Percentiles rank a stretch among this genome's conserved stretches.
Conservation (phyloP, 2,888 invertebrate species). For the Penaeus monodon region DNA sequence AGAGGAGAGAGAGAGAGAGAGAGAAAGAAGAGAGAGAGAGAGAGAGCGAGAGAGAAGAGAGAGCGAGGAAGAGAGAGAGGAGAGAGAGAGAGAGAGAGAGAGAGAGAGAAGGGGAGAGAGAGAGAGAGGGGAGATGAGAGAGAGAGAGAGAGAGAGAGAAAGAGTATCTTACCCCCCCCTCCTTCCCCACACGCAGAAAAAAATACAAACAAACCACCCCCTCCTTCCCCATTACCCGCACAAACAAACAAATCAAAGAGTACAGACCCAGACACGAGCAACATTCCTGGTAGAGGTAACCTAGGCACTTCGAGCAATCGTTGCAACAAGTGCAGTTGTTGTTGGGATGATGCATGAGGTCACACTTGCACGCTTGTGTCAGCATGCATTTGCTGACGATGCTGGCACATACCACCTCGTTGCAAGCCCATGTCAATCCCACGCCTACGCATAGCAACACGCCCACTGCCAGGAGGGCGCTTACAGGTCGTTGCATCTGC, state of each 20-base stretch:
- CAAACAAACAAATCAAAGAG: neutral
- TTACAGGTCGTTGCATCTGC: too few relatives aligned
- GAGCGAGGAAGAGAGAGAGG: too few relatives aligned
- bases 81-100: too few relatives aligned
- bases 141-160: too few relatives aligned
- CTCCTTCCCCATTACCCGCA: neutral
- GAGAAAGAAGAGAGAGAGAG: too few relatives aligned
- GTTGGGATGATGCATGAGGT: conserved; percentile 72
- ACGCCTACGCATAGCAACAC: conserved; percentile 5
- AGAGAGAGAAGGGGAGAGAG: too few relatives aligned
- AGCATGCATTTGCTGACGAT: conserved; percentile 97
- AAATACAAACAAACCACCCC: neutral
- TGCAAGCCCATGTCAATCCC: conserved; percentile 74
- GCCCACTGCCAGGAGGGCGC: too few relatives aligned
- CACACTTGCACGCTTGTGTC: conserved; percentile 96
- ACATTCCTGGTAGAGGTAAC: conserved; percentile 90
- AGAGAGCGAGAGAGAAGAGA: too few relatives aligned
- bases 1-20: too few relatives aligned
- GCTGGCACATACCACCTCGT: conserved; percentile 94
- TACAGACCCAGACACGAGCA: conserved; percentile 96
- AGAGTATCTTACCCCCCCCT: too few relatives aligned
- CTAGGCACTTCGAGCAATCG: conserved; percentile 91
- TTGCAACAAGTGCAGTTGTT: conserved; percentile 94
- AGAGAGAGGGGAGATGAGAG: too few relatives aligned
- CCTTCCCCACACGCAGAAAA: neutral